phyloP scores from a whole-genome alignment of 2,888 invertebrate species.

The Cremastinae sp. region DNA sequence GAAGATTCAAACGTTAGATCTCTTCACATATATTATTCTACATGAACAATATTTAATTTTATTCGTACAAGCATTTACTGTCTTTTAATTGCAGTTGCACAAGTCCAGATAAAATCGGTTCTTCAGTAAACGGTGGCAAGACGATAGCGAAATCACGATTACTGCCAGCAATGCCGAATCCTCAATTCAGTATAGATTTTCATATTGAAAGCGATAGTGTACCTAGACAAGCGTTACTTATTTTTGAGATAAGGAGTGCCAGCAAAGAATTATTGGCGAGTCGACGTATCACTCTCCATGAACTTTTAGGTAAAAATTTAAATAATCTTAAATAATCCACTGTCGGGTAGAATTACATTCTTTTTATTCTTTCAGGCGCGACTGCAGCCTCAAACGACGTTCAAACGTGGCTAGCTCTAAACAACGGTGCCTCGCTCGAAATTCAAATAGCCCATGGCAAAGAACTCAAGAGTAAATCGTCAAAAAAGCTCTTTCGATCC shows the following conservation, averaged over 20 bases:
- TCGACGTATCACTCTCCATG: slow-evolving; percentile 79
- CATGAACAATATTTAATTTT: slow-evolving; percentile 1
- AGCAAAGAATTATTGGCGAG: slow-evolving; percentile 81
- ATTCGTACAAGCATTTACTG: slow-evolving; percentile 8
- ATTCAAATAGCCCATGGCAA: slow-evolving; percentile 78
- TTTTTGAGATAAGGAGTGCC: slow-evolving; percentile 81
- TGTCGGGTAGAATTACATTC: not conserved
- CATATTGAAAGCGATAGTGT: slow-evolving; percentile 80
- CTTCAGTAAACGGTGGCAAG: slow-evolving; percentile 73
- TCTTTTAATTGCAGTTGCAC: slow-evolving; percentile 66
- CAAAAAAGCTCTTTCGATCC: slow-evolving; percentile 78
- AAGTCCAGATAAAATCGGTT: slow-evolving; percentile 73
- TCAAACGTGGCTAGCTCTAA: slow-evolving; percentile 78
- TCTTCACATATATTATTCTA: not conserved
- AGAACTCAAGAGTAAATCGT: slow-evolving; percentile 75
- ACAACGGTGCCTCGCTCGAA: slow-evolving; percentile 79
- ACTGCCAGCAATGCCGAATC: slow-evolving; percentile 79
- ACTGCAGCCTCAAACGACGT: slow-evolving; percentile 76
- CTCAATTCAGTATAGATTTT: slow-evolving; percentile 80
- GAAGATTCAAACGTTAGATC: slow-evolving; percentile 75
- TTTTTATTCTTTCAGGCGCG: slow-evolving; percentile 65
- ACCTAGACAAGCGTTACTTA: slow-evolving; percentile 79
- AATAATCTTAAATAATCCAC: not conserved
- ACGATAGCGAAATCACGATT: slow-evolving; percentile 81
- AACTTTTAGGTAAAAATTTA: slow-evolving; percentile 79